Percentiles rank a stretch among this genome's conserved stretches.
These are phyloP conservation scores for Trachymyrmex septentrionalis DNA, from an alignment of 1,140 invertebrate species.

Conservation along the genomic window DNA sequence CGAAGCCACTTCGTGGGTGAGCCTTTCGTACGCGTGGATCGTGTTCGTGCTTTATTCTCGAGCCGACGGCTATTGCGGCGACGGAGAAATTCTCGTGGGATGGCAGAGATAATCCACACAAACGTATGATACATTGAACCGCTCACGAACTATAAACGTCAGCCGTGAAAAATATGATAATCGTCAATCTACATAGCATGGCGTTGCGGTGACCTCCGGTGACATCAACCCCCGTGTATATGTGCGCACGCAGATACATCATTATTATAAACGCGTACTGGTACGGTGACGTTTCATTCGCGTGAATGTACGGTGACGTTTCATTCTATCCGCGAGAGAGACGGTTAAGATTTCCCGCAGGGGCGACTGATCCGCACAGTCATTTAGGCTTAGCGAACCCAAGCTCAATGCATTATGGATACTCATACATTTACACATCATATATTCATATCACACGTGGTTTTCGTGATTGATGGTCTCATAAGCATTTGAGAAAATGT, in stretches of 20 bases:
- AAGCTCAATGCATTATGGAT: not conserved
- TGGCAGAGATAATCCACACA: conserved; percentile 42
- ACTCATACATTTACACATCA: not conserved
- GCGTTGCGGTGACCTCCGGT: not conserved
- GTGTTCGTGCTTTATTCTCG: conserved; percentile 46
- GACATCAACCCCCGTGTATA: not conserved
- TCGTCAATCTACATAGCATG: conserved; percentile 51
- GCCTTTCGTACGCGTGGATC: conserved; percentile 51
- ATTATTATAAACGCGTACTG: not conserved
- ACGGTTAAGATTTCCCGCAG: conserved; percentile 4
- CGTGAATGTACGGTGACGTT: not conserved
- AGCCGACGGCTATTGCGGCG: conserved; percentile 23
- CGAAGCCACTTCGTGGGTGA: conserved; percentile 54
- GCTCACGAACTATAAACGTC: conserved; percentile 65
- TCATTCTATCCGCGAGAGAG: conserved; percentile 12
- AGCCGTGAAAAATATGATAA: conserved; percentile 65
- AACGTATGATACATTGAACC: conserved; percentile 64
- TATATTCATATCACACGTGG: not conserved
- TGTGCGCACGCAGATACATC: not conserved
- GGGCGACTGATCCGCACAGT: conserved; percentile 2
- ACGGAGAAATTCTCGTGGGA: conserved; percentile 40
- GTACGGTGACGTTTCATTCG: not conserved
- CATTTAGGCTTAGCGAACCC: conserved; percentile 1
- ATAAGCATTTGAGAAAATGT: not conserved
- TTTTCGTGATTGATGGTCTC: not conserved